Base-by-base conservation (phyloP, 2,797 vertebrate species). In the Semaprochilodus insignis region DNA sequence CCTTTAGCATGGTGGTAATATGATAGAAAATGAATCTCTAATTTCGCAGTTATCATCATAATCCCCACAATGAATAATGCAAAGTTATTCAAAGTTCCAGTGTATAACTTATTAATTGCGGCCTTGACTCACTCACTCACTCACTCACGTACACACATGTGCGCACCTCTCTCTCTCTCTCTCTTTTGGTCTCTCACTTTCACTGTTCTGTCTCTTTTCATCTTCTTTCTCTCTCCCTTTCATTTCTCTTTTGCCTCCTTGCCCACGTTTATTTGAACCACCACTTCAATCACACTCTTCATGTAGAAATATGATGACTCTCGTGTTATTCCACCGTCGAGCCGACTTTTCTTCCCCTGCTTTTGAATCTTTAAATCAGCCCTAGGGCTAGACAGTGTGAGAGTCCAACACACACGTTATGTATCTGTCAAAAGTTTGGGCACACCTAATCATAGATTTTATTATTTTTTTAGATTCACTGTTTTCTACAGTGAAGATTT, bases 31-130 rank as follows among this genome's bases (percentile, higher is more conserved):
- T 76, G 80, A 84, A 84, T 86, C 71, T 82, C 78, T 87, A 82
- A 87, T 87, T 87, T 87, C 77, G 79, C 85, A 87, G 85, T 87
- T 82, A 87, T 84, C 85, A 80, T 87, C 80, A 82, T 87, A 87
- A 84, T 81, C 76, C 75, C 57, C 80, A 76, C 71, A 75, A 82
- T 84, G 80, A 87, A 87, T 87, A 82, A 87, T 87, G 85, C 77
- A 87, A 76, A 84, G 85, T 87, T 84, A 80, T 84, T 84, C 77
- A 82, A 85, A 82, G 81, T 75, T 70, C 71, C 72, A 84, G 81
- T 87, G 76, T 86, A 84, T 69, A 84, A 84, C 85, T 84, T 87
- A 84, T 84, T 87, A 82, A 87, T 84, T 84, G 80, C 77, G 63
- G 73, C 55, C 83, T 80, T 52, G 81, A 80, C 73, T 70, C 75